A percentile compares a stretch with the other conserved stretches of the same genome.
phyloP scores from a whole-genome alignment of 2,797 vertebrate genomes.

The Gymnoscopelus braueri region DNA sequence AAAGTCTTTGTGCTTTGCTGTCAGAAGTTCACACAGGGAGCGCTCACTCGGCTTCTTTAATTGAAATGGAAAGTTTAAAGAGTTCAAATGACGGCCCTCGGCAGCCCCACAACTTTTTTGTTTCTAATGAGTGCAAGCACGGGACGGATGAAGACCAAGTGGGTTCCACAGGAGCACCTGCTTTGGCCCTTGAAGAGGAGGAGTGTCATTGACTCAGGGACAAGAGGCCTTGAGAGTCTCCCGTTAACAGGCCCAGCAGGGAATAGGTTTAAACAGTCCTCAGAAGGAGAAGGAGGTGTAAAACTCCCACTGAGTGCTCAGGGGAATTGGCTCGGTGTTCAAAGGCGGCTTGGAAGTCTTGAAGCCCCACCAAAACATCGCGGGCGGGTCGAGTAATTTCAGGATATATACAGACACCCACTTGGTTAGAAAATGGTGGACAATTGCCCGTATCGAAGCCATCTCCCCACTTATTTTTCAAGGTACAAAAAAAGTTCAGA shows the following conservation, averaged over 20 bases:
- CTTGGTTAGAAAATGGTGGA: conserved; percentile 61
- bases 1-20: conserved; percentile 45
- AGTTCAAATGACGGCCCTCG: conserved; percentile 54
- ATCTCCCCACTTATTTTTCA: conserved; percentile 75
- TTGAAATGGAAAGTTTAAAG: conserved; percentile 34
- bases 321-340: conserved; percentile 53
- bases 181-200: conserved; percentile 48
- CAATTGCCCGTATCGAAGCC: conserved; percentile 71
- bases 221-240: conserved; percentile 63
- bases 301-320: conserved; percentile 71
- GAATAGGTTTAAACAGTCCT: conserved; percentile 74
- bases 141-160: conserved; percentile 28
- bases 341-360: conserved; percentile 38
- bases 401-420: conserved; percentile 63
- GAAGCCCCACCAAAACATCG: conserved; percentile 52
- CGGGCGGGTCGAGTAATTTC: conserved; percentile 63
- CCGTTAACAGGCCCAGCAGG: conserved; percentile 75
- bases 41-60: conserved; percentile 49
- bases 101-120: conserved; percentile 44
- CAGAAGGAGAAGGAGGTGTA: conserved; percentile 60
- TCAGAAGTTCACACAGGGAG: conserved; percentile 46
- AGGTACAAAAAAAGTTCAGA: conserved; percentile 70
- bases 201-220: conserved; percentile 63
- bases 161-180: conserved; percentile 46
- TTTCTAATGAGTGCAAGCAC: conserved; percentile 32